Conservation (phyloP, 2,113 vertebrate species). For the Corythornis vintsioides region DNA sequence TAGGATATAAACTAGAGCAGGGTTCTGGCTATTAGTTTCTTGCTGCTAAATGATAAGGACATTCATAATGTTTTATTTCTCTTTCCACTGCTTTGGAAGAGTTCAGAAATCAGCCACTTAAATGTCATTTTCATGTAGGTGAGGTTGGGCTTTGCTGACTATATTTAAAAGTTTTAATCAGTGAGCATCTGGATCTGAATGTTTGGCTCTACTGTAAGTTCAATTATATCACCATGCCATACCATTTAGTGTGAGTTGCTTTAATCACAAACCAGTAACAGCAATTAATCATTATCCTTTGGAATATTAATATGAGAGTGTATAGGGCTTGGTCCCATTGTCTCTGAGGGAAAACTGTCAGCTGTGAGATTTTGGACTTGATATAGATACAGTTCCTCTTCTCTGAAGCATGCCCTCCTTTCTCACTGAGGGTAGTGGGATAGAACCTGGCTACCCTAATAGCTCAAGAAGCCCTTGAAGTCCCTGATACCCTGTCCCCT, state of each 20-base stretch:
- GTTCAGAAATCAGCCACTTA: not conserved
- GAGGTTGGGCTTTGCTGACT: not conserved
- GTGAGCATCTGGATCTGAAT: not conserved
- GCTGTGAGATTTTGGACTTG: not conserved
- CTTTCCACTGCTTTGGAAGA: not conserved
- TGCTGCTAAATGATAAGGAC: not conserved
- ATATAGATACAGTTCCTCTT: not conserved
- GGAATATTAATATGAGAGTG: not conserved
- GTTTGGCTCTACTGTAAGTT: not conserved
- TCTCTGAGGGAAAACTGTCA: not conserved
- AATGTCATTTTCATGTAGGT: not conserved
- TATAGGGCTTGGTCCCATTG: not conserved
- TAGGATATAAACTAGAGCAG: not conserved
- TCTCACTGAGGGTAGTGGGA: rapidly evolving
- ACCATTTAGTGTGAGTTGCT: not conserved
- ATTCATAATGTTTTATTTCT: not conserved
- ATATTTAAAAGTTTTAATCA: not conserved
- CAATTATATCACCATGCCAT: not conserved
- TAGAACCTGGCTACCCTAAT: not conserved
- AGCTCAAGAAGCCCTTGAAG: not conserved
- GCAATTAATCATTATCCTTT: not conserved
- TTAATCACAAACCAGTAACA: not conserved
- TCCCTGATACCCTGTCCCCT: rapidly evolving
- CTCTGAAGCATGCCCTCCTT: not conserved
- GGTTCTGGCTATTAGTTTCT: not conserved